Evolutionary conservation across 1,140 invertebrate genomes (phyloP).

Genomic region (Matsumurasca onukii): DNA sequence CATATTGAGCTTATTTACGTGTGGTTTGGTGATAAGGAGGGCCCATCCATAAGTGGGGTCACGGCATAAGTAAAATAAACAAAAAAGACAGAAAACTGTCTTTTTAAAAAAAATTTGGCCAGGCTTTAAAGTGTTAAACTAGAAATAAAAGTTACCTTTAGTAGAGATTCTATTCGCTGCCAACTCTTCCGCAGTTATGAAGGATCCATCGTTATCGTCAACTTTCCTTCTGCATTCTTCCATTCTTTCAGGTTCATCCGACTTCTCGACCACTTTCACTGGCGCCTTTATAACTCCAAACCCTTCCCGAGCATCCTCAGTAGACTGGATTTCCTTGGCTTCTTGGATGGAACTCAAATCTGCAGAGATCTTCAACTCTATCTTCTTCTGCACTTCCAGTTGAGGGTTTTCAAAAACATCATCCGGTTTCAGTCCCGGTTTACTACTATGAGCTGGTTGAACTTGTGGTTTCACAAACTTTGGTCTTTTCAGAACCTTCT

Average conservation of each 20-base stretch:
- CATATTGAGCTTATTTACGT: too few relatives aligned
- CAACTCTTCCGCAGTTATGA: slow-evolving; percentile 67
- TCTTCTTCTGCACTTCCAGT: slow-evolving; percentile 55
- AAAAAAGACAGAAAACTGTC: too few relatives aligned
- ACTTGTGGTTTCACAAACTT: slow-evolving; percentile 59
- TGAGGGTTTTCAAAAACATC: slow-evolving; percentile 62
- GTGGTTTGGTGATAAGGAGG: too few relatives aligned
- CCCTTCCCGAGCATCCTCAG: slow-evolving; percentile 44
- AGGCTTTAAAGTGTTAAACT: too few relatives aligned
- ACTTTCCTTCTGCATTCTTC: slow-evolving; percentile 35
- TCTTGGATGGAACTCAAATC: slow-evolving; percentile 40
- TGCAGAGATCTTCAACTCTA: slow-evolving; percentile 60
- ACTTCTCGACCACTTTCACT: slow-evolving; percentile 42
- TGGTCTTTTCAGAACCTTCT: slow-evolving; percentile 60
- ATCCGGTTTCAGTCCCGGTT: slow-evolving; percentile 54
- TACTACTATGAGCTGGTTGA: slow-evolving; percentile 47
- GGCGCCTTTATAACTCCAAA: slow-evolving; percentile 53
- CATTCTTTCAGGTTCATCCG: slow-evolving; percentile 40
- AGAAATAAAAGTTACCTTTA: slow-evolving; percentile 52
- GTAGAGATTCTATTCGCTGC: slow-evolving; percentile 65
- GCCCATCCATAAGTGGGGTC: too few relatives aligned
- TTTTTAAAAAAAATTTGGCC: too few relatives aligned
- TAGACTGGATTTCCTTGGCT: slow-evolving; percentile 28
- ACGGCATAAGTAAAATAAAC: too few relatives aligned
- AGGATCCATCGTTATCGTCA: slow-evolving; percentile 45